A percentile compares a stretch with the other conserved stretches of the same genome.
Evolutionary conservation across 1,140 invertebrate genomes (phyloP).

Genomic region (Bombus turneri): DNA sequence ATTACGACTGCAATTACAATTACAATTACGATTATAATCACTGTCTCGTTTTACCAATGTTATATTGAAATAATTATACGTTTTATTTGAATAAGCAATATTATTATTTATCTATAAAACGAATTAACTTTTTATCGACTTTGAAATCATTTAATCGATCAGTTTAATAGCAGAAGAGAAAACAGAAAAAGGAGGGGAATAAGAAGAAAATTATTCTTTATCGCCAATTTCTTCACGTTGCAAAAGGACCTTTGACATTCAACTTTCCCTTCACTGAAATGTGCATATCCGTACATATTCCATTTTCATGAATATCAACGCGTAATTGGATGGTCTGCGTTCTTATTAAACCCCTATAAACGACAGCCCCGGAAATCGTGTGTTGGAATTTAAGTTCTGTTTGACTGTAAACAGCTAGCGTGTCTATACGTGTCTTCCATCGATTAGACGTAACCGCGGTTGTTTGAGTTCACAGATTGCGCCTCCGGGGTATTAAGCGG

Average conservation of each 20-base stretch:
- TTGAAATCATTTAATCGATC: not conserved
- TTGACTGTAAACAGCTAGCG: slow-evolving; percentile 62
- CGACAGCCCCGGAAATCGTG: slow-evolving; percentile 22
- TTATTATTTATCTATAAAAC: not conserved
- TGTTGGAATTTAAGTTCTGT: slow-evolving; percentile 64
- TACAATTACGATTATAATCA: not conserved
- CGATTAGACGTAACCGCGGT: slow-evolving; percentile 62
- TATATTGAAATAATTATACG: not conserved
- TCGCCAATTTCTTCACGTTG: not conserved
- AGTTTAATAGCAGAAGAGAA: not conserved
- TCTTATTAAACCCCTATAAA: slow-evolving; percentile 34
- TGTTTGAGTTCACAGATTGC: slow-evolving; percentile 71
- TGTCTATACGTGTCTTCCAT: slow-evolving; percentile 62
- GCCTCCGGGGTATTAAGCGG: slow-evolving; percentile 64
- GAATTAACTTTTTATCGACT: not conserved
- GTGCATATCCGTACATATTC: no score
- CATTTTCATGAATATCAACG: not conserved
- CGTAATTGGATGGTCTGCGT: slow-evolving; percentile 24
- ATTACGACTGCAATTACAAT: no score
- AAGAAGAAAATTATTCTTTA: not conserved
- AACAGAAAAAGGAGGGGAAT: not conserved
- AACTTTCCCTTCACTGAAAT: not conserved
- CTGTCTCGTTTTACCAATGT: not conserved
- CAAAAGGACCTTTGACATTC: not conserved
- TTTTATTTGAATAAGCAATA: not conserved